Conservation (phyloP, 2,888 invertebrate genomes). For the Coenonympha glycerion region DNA sequence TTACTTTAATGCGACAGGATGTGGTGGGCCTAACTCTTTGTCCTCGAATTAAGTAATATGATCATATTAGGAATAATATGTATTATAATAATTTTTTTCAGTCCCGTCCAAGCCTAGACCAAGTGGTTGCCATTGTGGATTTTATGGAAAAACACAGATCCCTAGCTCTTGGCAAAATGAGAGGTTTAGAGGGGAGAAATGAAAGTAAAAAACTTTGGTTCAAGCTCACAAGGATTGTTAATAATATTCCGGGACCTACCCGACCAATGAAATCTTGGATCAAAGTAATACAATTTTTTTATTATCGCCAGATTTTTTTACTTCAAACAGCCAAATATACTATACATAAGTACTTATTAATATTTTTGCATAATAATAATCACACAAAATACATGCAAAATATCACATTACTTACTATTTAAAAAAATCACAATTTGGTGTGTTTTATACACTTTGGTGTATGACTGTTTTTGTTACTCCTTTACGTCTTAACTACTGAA, state of each 20-base stretch:
- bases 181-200: constrained; percentile 61
- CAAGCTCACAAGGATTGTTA: constrained; percentile 54
- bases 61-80: neutral
- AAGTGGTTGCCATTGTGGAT: constrained; percentile 62
- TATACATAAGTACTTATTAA: too few relatives aligned
- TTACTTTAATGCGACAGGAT: neutral
- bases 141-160: constrained; percentile 66
- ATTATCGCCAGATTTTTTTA: too few relatives aligned
- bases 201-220: constrained; percentile 65
- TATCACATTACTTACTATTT: too few relatives aligned
- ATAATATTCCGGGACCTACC: constrained; percentile 56
- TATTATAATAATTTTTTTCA: constrained; percentile 28
- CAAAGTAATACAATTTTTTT: constrained; percentile 41
- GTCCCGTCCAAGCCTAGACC: constrained; percentile 64
- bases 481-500: too few relatives aligned
- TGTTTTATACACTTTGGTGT: too few relatives aligned
- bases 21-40: neutral
- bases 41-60: neutral
- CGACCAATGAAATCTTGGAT: constrained; percentile 69
- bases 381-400: too few relatives aligned
- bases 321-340: too few relatives aligned
- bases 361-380: too few relatives aligned
- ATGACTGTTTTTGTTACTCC: too few relatives aligned
- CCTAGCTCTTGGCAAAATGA: constrained; percentile 52
- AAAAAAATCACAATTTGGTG: too few relatives aligned